A percentile compares a stretch with the other conserved stretches of the same genome.
phyloP scores from a whole-genome alignment of 2,113 vertebrate genomes.

The Channa argus region DNA sequence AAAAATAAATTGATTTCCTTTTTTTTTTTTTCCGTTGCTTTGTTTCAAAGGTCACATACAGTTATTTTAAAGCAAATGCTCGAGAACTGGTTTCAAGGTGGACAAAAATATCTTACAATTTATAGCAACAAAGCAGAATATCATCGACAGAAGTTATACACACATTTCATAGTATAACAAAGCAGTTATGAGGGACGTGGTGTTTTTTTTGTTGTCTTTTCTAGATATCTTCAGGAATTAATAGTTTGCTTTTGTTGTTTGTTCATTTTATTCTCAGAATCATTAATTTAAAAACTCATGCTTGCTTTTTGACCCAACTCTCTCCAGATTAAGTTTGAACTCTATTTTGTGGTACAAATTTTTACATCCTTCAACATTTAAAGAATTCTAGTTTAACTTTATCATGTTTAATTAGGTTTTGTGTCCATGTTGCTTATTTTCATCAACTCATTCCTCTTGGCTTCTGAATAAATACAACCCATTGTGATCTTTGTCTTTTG shows the following conservation, averaged over 20 bases:
- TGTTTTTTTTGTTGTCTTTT: neutral
- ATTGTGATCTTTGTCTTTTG: neutral
- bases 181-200: neutral
- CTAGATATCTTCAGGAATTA: neutral
- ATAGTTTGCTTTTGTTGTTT: no score
- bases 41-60: neutral
- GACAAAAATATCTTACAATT: neutral
- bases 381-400: neutral
- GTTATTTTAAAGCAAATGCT: neutral
- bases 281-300: neutral
- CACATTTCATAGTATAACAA: neutral
- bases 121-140: neutral
- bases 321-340: slow-evolving; percentile 21
- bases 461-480: slow-evolving; percentile 8
- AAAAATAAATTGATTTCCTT: no score
- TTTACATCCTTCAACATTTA: neutral
- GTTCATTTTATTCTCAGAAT: neutral
- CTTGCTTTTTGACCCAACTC: neutral
- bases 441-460: neutral
- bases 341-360: neutral
- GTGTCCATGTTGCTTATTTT: neutral
- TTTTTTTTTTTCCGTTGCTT: no score
- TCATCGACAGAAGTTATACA: neutral
- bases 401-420: slow-evolving; percentile 13
- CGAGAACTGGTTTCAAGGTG: neutral